Evolutionary conservation across 2,113 vertebrate genomes (phyloP).

Genomic region (Nesospiza acunhae): DNA sequence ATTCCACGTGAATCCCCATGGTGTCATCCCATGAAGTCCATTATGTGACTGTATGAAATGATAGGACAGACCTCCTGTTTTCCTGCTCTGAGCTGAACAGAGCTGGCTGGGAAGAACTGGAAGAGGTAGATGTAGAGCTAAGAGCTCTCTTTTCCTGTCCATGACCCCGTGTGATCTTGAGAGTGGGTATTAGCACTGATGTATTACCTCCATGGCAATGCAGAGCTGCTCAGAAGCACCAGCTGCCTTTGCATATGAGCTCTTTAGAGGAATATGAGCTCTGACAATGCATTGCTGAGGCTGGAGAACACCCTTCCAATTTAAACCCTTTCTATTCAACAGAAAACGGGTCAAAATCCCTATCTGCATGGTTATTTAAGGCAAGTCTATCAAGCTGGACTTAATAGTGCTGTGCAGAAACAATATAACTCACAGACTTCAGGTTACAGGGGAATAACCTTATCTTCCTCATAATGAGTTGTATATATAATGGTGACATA

Average conservation of each 20-base stretch:
- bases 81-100: not conserved
- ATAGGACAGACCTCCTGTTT: not conserved
- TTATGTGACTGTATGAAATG: not conserved
- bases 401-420: not conserved
- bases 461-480: not conserved
- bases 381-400: not conserved
- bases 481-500: not conserved
- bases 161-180: not conserved
- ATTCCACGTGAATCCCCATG: not conserved
- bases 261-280: not conserved
- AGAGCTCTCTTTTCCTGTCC: not conserved
- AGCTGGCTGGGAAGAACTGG: not conserved
- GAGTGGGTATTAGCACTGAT: not conserved
- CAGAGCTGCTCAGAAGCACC: not conserved
- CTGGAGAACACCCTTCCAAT: not conserved
- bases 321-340: not conserved
- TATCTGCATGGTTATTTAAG: not conserved
- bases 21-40: not conserved
- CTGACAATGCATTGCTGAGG: not conserved
- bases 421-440: not conserved
- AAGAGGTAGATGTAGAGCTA: not conserved
- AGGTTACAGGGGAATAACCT: not conserved
- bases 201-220: not conserved
- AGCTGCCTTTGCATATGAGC: not conserved
- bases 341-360: not conserved